Base-by-base conservation (phyloP, 2,113 vertebrate genomes). In the Myotis lucifugus region DNA sequence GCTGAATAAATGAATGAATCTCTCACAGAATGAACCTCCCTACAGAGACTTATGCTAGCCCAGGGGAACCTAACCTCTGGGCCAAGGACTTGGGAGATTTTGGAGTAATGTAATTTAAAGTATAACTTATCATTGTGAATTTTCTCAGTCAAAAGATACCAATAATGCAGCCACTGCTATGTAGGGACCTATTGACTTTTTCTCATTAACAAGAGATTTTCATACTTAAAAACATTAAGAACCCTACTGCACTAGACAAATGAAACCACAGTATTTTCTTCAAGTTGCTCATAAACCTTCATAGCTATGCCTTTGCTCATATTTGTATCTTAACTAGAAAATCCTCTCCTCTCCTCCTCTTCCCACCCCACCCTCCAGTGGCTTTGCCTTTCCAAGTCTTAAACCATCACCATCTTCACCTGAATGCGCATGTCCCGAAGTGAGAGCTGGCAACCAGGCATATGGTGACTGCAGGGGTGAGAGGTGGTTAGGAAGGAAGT, bases 141-240 rank as follows among this genome's bases (percentile, higher is more conserved):
- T 54, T 81, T 82, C n/a, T 76, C n/a, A 85, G 17, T 67, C n/a
- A 86, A 52, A 77, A 34, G 32, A 19, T 79, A 21, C 9, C 94
- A 78, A 77, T 25, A 70, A 17, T 70, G 18, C 21, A 95, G 29
- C 81, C 27, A 70, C 25, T 69, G 42, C 52, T 52, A 50, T 23
- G 8, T n/a, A 76, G 12, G 27, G 4, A 6, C 10, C 76, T 72
- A 56, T 23, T 61, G 42, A 69, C 23, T 74, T 82, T 72, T 88
- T 72, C 64, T 27, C 73, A 88, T 67, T 34, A 78, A 89, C 14
- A 93, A 89, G 21, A 61, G 13, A 14, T 85, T 50, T 32, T 73
- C 70, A 59, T 54, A n/a, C 29, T 90, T 66, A 85, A 56, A 92
- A 94, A 72, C 27, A 66, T 90, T 56, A 69, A 32, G 11, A 88